Conservation (phyloP, 2,797 vertebrate genomes). For the Morus bassanus region DNA sequence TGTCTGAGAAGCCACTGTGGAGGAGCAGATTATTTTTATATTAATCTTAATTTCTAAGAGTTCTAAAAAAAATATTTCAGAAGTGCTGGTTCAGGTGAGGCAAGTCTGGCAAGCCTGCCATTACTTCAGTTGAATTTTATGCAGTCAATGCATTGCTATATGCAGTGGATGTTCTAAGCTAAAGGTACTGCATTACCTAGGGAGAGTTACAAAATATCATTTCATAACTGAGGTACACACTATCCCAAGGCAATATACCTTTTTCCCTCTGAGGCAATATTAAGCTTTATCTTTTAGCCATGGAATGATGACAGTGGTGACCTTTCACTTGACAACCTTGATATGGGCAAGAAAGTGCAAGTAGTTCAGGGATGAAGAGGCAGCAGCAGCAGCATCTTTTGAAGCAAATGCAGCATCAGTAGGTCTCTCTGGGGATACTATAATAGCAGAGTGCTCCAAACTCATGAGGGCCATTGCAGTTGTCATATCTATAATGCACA, state of each 20-base stretch:
- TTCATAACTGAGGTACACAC: neutral
- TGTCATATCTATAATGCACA: neutral
- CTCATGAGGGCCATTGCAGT: neutral
- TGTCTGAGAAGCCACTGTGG: neutral
- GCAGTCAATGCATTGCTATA: neutral
- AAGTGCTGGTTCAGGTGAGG: neutral
- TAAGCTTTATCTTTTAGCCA: neutral
- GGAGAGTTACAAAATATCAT: neutral
- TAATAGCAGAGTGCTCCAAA: neutral
- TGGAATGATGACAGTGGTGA: neutral
- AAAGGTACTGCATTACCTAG: neutral
- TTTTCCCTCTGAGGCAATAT: neutral
- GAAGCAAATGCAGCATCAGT: neutral
- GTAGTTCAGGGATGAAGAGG: neutral
- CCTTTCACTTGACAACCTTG: neutral
- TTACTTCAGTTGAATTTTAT: neutral
- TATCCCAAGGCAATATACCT: neutral
- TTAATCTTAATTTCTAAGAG: neutral
- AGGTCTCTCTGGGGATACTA: neutral
- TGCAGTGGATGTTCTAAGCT: neutral
- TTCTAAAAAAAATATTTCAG: neutral
- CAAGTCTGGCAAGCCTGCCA: neutral
- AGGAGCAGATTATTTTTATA: neutral
- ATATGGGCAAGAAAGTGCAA: neutral
- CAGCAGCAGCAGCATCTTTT: neutral